These are phyloP conservation scores for Potamarius usumacintae DNA, from an alignment of 2,113 vertebrate genomes.

Conservation along the genomic window DNA sequence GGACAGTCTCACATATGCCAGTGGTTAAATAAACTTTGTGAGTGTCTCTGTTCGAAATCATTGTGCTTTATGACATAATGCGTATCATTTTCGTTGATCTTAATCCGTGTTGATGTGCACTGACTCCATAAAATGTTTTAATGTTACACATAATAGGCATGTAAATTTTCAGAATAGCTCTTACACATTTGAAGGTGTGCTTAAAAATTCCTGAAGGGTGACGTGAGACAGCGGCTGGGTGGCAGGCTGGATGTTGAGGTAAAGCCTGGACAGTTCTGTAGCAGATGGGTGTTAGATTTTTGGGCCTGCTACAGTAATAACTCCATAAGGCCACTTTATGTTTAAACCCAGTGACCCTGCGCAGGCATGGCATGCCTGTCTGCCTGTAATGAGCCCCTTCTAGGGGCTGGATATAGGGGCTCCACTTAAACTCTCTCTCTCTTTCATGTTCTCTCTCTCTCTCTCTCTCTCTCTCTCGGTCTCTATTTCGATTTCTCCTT, in stretches of 20 bases:
- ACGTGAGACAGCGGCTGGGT: constrained; percentile 21
- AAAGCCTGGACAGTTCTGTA: constrained; percentile 31
- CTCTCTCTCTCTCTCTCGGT: not conserved
- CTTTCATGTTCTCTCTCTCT: not conserved
- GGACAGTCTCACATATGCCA: not conserved
- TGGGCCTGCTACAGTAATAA: constrained; percentile 39
- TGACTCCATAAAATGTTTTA: constrained; percentile 13
- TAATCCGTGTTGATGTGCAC: not conserved
- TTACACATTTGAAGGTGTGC: constrained; percentile 1
- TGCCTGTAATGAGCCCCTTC: constrained; percentile 47
- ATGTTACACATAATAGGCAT: not conserved
- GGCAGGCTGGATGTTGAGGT: constrained; percentile 19
- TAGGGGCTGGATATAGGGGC: constrained; percentile 42
- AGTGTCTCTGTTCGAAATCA: not conserved
- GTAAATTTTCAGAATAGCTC: constrained; percentile 27
- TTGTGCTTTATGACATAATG: constrained; percentile 21
- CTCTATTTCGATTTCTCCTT: not conserved
- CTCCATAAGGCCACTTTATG: constrained; percentile 46
- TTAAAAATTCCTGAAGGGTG: constrained; percentile 41
- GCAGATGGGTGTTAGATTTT: constrained; percentile 47
- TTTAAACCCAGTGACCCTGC: constrained; percentile 50
- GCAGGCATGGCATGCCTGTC: constrained; percentile 41
- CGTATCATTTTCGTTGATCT: constrained; percentile 1
- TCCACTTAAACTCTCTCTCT: constrained; percentile 12
- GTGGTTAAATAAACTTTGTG: not conserved